Base-by-base conservation (phyloP, 2,888 invertebrate species). In the Siphlonurus alternatus region DNA sequence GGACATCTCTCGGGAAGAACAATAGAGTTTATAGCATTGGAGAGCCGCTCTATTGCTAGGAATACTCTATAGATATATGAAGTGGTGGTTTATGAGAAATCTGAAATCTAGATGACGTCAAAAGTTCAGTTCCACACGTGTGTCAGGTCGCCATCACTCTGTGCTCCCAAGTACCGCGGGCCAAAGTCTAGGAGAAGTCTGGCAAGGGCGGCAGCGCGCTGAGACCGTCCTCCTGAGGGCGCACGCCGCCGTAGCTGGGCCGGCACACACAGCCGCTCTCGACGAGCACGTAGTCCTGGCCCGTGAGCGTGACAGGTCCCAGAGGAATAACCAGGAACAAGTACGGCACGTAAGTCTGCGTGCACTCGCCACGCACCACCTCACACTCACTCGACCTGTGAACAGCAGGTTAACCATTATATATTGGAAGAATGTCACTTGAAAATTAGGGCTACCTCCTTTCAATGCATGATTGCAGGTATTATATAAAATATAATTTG, bases 231-330 rank as follows among this genome's bases (percentile, higher is more conserved):
- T 65, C 63, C n/a, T n/a, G n/a, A 18, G 60, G 23, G 25, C 25
- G 59, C 54, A 53, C 53, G 23, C 63, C 54, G 19, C 71, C 72
- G 66, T 74, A 74, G 71, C 87, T 86, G 25, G 85, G 85, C 70
- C 83, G 80, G 75, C 93, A 94, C 25, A 92, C 90, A 74, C 93
- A 94, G n/a, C 93, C 93, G 71, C 91, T 93, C 75, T 94, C 93
- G 24, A 94, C 93, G 62, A 94, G 79, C n/a, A 94, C 92, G 76
- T 94, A 94, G 76, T 93, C 93, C 75, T 93, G 93, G 2, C 93
- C 93, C 2, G 93, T 93, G 20, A 93, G 78, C 15, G 93, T 93
- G 20, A 93, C 93, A 18, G 93, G 93, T 3, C 93, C 93, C 64
- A 93, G 75, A 0, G 93, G 93, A 66, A 93, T 87, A 65, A 93